Evolutionary conservation across 2,797 vertebrate species (phyloP).

Genomic region (Emydoidea blandingii): DNA sequence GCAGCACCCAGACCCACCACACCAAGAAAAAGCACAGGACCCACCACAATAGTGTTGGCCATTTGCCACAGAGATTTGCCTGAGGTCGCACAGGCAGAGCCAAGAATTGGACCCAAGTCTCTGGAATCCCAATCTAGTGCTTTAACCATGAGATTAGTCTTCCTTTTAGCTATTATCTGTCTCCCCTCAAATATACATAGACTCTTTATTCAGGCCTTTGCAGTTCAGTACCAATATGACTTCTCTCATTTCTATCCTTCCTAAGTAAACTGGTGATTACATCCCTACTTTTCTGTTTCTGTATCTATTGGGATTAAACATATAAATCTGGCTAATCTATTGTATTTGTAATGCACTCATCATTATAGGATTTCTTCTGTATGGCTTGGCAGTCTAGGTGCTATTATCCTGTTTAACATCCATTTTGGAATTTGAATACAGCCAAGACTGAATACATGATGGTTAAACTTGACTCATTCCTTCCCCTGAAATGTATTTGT

Average conservation of each 20-base stretch:
- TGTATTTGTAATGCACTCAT: constrained; percentile 20
- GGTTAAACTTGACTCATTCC: background rate
- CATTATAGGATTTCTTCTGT: constrained; percentile 19
- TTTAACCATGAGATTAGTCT: background rate
- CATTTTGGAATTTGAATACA: background rate
- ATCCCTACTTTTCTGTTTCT: background rate
- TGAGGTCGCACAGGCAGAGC: background rate
- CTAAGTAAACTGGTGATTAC: background rate
- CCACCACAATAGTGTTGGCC: too few species aligned
- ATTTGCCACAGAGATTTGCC: background rate
- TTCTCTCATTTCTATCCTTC: background rate
- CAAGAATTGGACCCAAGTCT: background rate
- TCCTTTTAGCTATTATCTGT: background rate
- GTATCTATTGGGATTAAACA: background rate
- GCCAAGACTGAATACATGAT: background rate
- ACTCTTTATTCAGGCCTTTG: background rate
- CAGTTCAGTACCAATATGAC: background rate
- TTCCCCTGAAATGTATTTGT: background rate
- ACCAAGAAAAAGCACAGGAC: too few species aligned
- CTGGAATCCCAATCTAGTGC: background rate
- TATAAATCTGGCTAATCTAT: background rate
- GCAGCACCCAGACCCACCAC: too few species aligned
- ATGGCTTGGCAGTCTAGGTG: background rate
- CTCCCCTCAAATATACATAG: background rate
- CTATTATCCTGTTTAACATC: constrained; percentile 29